Evolutionary conservation across 2,888 invertebrate genomes (phyloP), one percentile per base, ranked within the genome.

Genomic region (Achlya flavicornis): DNA sequence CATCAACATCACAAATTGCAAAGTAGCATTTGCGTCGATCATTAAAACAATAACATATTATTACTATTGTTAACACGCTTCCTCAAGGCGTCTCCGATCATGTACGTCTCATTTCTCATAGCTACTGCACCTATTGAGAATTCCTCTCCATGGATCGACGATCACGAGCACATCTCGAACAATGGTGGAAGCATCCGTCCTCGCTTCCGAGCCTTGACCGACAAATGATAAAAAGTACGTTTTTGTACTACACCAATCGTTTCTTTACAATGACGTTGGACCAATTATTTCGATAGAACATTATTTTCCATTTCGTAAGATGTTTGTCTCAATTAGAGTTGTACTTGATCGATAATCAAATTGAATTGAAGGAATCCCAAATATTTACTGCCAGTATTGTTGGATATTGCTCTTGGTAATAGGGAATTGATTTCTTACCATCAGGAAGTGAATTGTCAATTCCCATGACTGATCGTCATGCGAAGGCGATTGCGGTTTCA

Each of bases 171-270:
- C 76, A 72, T 69, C 74, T 68, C 70, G 66, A 77, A 86, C 85
- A 84, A 86, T 85, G 74, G 81, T 68, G 73, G 74, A 77, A 78
- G 72, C 75, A 77, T 71, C 77, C 77, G 79, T 77, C 85, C 86
- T 85, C 82, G 77, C 62, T 70, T 70, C 64, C 74, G 66, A 80
- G 74, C 86, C 87, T 87, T 87, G 87, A 82, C 87, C 83, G 79
- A 78, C 68, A 76, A 66, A 68, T 69, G 58, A 46, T 48, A 67
- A 64, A 58, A 73, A 69, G 68, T 68, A 68, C 64, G 61, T 64
- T 65, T 67, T 73, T 73, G 67, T 70, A 35, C 35, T 38, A 38
- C 41, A 60, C 60, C 60, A 43, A 41, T 43, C 26, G n/a, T 59
- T 41, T 59, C n/a, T 11, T 41, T 10, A 26, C n/a, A 60, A 8